These are phyloP conservation scores for Candidula unifasciata DNA, from an alignment of 2,888 invertebrate species.

Conservation along the genomic window DNA sequence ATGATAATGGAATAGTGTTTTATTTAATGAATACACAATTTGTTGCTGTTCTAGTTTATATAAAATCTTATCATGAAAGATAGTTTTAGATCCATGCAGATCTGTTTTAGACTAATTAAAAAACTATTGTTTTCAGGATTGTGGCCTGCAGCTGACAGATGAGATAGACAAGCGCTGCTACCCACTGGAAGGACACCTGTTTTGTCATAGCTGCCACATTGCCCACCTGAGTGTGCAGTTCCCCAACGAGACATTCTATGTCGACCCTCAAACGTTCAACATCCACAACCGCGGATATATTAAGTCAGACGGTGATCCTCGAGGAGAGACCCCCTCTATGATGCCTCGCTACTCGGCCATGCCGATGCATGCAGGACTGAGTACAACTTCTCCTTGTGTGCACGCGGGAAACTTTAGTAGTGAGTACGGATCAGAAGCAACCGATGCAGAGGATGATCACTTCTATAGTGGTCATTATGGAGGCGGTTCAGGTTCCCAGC, in stretches of 20 bases:
- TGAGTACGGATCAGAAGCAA: slow-evolving; percentile 4
- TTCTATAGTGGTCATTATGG: background rate
- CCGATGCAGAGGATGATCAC: background rate
- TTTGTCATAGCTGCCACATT: slow-evolving; percentile 96
- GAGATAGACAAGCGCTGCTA: slow-evolving; percentile 98
- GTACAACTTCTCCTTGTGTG: slow-evolving; percentile 44
- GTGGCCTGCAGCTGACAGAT: slow-evolving; percentile 97
- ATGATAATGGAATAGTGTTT: too few species aligned
- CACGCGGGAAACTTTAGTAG: slow-evolving; percentile 33
- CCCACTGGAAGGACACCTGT: slow-evolving; percentile 92
- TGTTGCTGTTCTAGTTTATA: too few species aligned
- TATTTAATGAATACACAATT: too few species aligned
- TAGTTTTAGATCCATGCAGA: background rate
- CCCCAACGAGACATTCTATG: slow-evolving; percentile 72
- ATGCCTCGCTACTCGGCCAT: slow-evolving; percentile 63
- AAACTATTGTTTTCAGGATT: slow-evolving; percentile 83
- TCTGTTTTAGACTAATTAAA: background rate
- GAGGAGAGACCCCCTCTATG: slow-evolving; percentile 59
- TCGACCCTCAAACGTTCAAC: slow-evolving; percentile 70
- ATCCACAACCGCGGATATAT: slow-evolving; percentile 66
- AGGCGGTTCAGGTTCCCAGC: background rate
- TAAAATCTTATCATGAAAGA: too few species aligned
- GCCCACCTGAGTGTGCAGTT: slow-evolving; percentile 80
- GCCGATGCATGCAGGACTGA: slow-evolving; percentile 53
- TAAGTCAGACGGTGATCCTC: slow-evolving; percentile 49